phyloP scores from a whole-genome alignment of 2,797 vertebrate species.

The Lepus oiostolus region DNA sequence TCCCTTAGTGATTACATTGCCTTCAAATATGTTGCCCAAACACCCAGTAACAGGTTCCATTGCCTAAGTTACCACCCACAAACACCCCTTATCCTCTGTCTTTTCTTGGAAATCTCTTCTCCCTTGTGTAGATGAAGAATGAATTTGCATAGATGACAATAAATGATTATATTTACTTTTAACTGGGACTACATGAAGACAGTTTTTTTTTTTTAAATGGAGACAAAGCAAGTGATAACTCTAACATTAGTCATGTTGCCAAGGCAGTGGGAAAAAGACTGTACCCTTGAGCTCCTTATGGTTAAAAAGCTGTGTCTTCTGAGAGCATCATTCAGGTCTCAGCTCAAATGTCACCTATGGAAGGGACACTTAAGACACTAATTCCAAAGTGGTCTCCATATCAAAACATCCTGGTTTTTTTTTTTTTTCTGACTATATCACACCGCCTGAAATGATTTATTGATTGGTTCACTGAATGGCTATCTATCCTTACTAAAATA shows the following conservation, averaged over 20 bases:
- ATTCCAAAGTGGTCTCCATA: not conserved
- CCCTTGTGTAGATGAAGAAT: conserved; percentile 18
- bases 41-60: not conserved
- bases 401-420: not conserved
- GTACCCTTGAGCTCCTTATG: not conserved
- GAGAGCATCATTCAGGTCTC: not conserved
- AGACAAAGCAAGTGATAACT: conserved; percentile 8
- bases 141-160: not conserved
- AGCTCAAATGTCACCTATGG: not conserved
- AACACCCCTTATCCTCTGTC: not conserved
- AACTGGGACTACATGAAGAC: not conserved
- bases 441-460: conserved; percentile 25
- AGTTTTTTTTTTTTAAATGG: not conserved
- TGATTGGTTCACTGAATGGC: not conserved
- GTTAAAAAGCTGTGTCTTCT: conserved; percentile 15
- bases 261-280: not conserved
- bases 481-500: not conserved
- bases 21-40: not conserved
- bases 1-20: not conserved
- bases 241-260: not conserved
- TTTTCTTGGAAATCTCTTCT: not conserved
- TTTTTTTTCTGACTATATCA: not conserved
- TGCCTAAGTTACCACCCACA: not conserved
- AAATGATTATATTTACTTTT: not conserved
- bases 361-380: not conserved